These are phyloP conservation scores for Manis pentadactyla DNA, from an alignment of 2,797 vertebrate genomes.

Conservation along the genomic window DNA sequence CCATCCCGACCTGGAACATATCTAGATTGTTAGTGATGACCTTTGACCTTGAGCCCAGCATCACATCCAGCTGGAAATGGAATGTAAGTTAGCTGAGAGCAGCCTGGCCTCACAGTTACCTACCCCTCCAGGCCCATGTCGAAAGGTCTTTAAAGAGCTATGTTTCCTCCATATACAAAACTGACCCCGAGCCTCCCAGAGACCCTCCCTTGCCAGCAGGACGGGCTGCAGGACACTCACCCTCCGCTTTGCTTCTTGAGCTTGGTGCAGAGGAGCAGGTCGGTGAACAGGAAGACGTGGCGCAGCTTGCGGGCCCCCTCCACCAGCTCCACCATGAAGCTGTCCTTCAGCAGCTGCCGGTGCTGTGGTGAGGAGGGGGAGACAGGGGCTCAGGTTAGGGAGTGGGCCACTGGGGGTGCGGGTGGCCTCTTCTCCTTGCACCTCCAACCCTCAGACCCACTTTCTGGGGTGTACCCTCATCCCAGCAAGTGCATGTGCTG, in stretches of 20 bases:
- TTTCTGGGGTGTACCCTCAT: background rate
- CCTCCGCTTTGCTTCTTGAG: conserved; percentile 96
- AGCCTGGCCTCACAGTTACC: background rate
- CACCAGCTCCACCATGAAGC: conserved; percentile 97
- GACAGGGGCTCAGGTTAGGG: background rate
- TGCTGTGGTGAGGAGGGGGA: conserved; percentile 85
- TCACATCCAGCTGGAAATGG: background rate
- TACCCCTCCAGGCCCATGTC: background rate
- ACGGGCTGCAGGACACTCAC: conserved; percentile 85
- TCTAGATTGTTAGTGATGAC: background rate
- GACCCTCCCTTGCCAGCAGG: rapidly evolving
- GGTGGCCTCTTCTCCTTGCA: background rate
- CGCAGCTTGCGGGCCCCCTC: conserved; percentile 96
- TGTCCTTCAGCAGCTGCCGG: conserved; percentile 96
- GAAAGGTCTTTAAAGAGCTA: background rate
- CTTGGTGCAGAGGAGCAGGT: conserved; percentile 96
- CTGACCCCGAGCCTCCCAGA: rapidly evolving
- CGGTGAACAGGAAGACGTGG: conserved; percentile 96
- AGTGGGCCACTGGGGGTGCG: rapidly evolving
- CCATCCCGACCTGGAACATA: background rate
- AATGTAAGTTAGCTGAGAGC: background rate
- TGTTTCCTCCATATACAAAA: background rate
- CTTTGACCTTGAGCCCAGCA: background rate
- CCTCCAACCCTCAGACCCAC: background rate
- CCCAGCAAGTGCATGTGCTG: background rate